phyloP scores from a whole-genome alignment of 2,888 invertebrate genomes.

The Xylota sylvarum region DNA sequence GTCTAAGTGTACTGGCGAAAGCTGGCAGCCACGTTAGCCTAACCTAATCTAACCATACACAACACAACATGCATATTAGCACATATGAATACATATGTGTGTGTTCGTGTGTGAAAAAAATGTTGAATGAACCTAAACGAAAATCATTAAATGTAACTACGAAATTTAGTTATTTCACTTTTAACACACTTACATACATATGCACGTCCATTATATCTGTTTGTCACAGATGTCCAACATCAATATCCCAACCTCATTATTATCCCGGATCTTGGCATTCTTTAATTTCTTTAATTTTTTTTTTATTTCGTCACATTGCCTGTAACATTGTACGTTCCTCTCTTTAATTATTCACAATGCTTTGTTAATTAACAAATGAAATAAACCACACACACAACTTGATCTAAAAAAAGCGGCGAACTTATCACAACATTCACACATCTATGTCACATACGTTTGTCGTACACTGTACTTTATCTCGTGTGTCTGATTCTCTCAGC shows the following conservation, averaged over 20 bases:
- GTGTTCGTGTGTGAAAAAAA: no score
- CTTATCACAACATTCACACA: constrained; percentile 59
- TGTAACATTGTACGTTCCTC: constrained; percentile 33
- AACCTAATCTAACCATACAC: no score
- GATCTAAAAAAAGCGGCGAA: constrained; percentile 33
- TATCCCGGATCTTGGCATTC: constrained; percentile 48
- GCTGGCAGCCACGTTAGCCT: no score
- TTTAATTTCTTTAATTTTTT: constrained; percentile 11
- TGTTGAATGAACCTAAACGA: no score
- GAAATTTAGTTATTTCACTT: no score
- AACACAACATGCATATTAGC: no score
- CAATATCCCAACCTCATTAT: background rate
- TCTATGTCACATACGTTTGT: constrained; percentile 11
- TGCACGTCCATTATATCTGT: no score
- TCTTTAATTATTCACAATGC: constrained; percentile 67
- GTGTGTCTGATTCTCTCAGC: constrained; percentile 43
- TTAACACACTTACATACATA: no score
- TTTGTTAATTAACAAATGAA: constrained; percentile 70
- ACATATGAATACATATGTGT: no score
- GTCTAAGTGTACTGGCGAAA: no score
- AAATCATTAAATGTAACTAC: no score
- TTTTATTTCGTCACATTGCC: constrained; percentile 13
- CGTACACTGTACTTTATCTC: constrained; percentile 25
- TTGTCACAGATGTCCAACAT: background rate
- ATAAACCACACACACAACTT: constrained; percentile 47